phyloP scores from a whole-genome alignment of 2,113 vertebrate genomes.

The Salvelinus sp. region DNA sequence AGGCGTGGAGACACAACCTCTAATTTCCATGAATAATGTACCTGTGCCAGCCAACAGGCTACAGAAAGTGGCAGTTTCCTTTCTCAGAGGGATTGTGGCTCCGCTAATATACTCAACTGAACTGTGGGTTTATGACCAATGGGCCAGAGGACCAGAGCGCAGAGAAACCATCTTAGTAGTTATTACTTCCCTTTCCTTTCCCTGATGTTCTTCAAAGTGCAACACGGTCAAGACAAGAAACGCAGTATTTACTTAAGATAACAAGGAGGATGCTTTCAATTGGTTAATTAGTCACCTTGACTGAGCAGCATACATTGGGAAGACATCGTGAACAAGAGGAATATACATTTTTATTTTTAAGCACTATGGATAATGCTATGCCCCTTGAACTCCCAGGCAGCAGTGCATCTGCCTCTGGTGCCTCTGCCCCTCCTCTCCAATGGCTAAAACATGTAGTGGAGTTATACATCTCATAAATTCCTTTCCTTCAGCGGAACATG shows the following conservation, averaged over 20 bases:
- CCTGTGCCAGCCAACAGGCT: conserved; percentile 49
- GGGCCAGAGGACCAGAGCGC: conserved; percentile 43
- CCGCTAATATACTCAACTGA: conserved; percentile 61
- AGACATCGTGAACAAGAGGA: conserved; percentile 12
- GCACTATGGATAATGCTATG: conserved; percentile 23
- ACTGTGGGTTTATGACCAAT: conserved; percentile 61
- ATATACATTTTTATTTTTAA: conserved; percentile 15
- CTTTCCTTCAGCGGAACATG: conserved; percentile 51
- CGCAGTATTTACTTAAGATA: background rate
- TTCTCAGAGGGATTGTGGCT: conserved; percentile 68
- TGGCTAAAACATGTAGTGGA: conserved; percentile 40
- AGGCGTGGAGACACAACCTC: conserved; percentile 64
- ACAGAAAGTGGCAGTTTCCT: conserved; percentile 69
- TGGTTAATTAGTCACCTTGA: background rate
- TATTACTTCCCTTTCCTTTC: too few relatives aligned
- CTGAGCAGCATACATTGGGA: conserved; percentile 6
- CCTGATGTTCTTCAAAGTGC: conserved; percentile 12
- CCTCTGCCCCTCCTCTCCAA: background rate
- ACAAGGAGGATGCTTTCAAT: conserved; percentile 9
- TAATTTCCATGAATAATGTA: conserved; percentile 74
- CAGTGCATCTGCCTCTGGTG: background rate
- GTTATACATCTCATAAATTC: conserved; percentile 42
- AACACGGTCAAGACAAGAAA: conserved; percentile 8
- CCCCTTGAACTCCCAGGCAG: background rate
- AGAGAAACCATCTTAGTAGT: conserved; percentile 15